These are phyloP conservation scores for Eurystomus glaucurus DNA, from an alignment of 2,797 vertebrate genomes.

Conservation along the genomic window DNA sequence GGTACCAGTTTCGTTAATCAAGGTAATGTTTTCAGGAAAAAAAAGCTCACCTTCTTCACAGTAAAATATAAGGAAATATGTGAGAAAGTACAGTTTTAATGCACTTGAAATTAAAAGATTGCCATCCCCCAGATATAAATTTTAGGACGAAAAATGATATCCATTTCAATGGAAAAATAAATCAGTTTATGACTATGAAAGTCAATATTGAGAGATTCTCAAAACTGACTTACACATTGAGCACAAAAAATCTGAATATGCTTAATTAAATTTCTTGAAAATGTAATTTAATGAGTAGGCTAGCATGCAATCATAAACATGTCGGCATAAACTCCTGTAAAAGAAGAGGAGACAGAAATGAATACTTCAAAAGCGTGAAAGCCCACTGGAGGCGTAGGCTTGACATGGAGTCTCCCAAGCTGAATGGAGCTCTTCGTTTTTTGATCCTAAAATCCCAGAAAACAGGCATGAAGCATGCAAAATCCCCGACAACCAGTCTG, in stretches of 20 bases:
- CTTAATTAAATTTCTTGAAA: not conserved
- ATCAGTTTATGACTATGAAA: not conserved
- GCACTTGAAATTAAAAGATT: not conserved
- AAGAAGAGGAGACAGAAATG: not conserved
- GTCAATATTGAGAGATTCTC: not conserved
- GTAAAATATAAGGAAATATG: not conserved
- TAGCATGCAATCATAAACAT: not conserved
- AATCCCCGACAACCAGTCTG: not conserved
- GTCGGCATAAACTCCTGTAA: not conserved
- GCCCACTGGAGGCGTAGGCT: not conserved
- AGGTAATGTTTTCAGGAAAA: not conserved
- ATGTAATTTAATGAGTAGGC: not conserved
- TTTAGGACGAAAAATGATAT: not conserved
- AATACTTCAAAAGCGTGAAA: not conserved
- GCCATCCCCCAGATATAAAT: not conserved
- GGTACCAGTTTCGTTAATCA: not conserved
- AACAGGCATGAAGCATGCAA: not conserved
- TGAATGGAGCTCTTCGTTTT: not conserved
- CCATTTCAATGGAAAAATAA: not conserved
- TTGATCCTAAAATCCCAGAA: not conserved
- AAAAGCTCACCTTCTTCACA: rapidly evolving
- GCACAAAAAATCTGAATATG: not conserved
- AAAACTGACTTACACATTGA: not conserved
- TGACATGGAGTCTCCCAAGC: not conserved
- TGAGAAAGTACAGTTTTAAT: not conserved